These are phyloP conservation scores for Hippocampus zosterae DNA, from an alignment of 2,113 vertebrate species.

Conservation along the genomic window DNA sequence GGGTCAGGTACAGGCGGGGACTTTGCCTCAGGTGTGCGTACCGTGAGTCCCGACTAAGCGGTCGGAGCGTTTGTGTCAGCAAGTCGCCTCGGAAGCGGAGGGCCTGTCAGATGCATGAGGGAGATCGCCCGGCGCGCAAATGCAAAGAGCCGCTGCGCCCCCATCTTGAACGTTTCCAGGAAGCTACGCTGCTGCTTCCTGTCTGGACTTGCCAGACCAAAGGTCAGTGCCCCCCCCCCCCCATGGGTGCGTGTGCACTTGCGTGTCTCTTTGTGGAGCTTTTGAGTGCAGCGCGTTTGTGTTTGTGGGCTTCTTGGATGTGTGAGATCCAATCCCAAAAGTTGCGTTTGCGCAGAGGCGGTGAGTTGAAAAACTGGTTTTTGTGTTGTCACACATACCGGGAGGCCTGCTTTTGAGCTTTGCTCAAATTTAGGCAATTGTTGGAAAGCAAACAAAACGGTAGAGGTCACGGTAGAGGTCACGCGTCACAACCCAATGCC, in stretches of 20 bases:
- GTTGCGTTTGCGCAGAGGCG: conserved; percentile 1
- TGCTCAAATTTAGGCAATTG: conserved; percentile 21
- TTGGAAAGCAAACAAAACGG: neutral
- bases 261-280: conserved; percentile 6
- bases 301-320: neutral
- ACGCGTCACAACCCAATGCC: no score
- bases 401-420: conserved; percentile 32
- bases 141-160: conserved; percentile 8
- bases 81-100: neutral
- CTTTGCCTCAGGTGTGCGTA: conserved; percentile 63
- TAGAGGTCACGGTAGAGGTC: no score
- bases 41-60: conserved; percentile 5
- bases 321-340: neutral
- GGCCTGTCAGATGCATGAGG: conserved; percentile 42
- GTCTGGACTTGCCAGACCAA: conserved; percentile 62
- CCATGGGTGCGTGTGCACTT: no score
- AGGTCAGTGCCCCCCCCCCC: conserved; percentile 38
- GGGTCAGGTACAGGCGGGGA: conserved; percentile 35
- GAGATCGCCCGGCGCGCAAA: conserved; percentile 25
- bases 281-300: no score
- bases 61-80: no score
- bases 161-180: conserved; percentile 61
- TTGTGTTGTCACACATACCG: neutral
- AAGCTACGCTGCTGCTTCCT: conserved; percentile 59
- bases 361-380: conserved; percentile 36